Evolutionary conservation across 2,113 vertebrate species (phyloP), one percentile per base, ranked within the genome.

Genomic region (Nannospalax galili): DNA sequence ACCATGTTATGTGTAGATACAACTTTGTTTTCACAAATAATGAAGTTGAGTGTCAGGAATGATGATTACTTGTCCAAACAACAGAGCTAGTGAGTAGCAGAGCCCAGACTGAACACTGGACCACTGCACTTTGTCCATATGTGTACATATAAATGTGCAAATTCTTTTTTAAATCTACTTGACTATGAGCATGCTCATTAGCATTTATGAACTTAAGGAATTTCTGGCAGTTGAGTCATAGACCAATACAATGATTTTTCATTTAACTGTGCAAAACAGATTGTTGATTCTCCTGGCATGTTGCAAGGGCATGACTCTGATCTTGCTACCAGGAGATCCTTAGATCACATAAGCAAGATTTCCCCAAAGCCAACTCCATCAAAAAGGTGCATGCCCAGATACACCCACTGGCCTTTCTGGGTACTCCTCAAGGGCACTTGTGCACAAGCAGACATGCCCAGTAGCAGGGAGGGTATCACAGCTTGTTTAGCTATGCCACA

Each of bases 1-100:
- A 65, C 35, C 1, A 3, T 64, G 42, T 85, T 56, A 85, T 62
- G 35, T 56, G 1, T 56, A 62, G 56, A 84, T 64, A 64, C 26
- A 28, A 15, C 37, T 84, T 95, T 92, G 45, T 64, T 87, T 75
- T 88, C 32, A 48, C 28, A n/a, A 70, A 11, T 60, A 45, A 16
- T 28, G 16, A 15, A 40, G 64, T 16, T 40, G 58, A 88, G 30
- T 15, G 1, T 88, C 65, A 48, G 8, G 52, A 35, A 30, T 78
- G 6, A 86, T 69, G 7, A n/a, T 35, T 86, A 30, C 58, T 52
- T n/a, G 37, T 62, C 56, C 52, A 60, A 24, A 20, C 24, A 35
- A 1, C 56, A 79, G 73, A 56, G 56, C 82, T 42, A 2, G 62
- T 37, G 3, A 37, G 20, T 9, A 10, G 9, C 15, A 79, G 85